Evolutionary conservation across 2,113 vertebrate species (phyloP).

Genomic region (Larimichthys polyactis): DNA sequence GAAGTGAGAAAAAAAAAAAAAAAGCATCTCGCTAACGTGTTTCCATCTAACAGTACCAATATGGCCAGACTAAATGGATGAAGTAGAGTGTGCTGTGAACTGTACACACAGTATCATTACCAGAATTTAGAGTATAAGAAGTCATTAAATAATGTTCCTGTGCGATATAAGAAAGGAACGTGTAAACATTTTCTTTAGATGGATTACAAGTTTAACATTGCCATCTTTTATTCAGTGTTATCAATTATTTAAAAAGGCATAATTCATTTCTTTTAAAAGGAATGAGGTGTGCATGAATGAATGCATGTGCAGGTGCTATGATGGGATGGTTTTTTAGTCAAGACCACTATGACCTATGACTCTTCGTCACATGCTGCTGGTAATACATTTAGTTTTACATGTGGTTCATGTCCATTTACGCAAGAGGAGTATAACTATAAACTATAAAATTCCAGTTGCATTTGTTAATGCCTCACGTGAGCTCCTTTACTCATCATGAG

Average conservation of each 20-base stretch:
- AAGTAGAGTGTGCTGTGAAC: conserved; percentile 9
- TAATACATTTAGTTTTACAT: neutral
- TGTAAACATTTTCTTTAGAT: neutral
- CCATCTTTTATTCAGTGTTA: neutral
- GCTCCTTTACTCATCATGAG: neutral
- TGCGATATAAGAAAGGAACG: neutral
- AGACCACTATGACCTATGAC: too few relatives aligned
- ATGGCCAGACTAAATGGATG: conserved; percentile 28
- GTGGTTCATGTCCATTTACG: neutral
- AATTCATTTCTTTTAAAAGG: neutral
- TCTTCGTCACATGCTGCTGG: too few relatives aligned
- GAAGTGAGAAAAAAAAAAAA: conserved; percentile 51
- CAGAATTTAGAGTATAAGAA: neutral
- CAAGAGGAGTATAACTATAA: neutral
- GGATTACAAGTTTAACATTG: neutral
- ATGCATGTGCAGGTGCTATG: too few relatives aligned
- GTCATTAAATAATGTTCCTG: neutral
- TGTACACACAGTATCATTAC: neutral
- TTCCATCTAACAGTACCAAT: conserved; percentile 48
- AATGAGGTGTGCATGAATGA: too few relatives aligned
- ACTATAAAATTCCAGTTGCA: neutral
- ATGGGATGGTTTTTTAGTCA: too few relatives aligned
- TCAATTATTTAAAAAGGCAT: neutral
- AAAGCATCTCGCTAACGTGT: conserved; percentile 40
- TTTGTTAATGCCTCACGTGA: neutral